These are phyloP conservation scores for Oncopodura yosiiana DNA, from an alignment of 1,140 invertebrate genomes.

Conservation along the genomic window DNA sequence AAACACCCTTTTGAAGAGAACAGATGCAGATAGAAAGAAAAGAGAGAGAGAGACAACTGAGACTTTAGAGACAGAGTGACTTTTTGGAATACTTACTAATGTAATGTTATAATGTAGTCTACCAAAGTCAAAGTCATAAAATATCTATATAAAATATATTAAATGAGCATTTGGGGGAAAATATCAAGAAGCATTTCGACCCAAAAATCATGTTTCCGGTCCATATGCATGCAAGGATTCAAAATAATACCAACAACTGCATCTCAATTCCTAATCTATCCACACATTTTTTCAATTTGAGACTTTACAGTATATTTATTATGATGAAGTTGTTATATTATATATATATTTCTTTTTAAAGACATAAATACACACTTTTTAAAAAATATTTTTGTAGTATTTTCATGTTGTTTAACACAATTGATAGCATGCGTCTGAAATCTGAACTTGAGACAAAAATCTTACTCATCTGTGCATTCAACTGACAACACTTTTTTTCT, in stretches of 20 bases:
- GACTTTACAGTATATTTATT: no score
- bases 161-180: slow-evolving; percentile 21
- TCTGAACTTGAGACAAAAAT: no score
- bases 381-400: no score
- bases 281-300: slow-evolving; percentile 24
- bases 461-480: no score
- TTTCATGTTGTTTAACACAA: no score
- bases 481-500: no score
- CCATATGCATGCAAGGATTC: slow-evolving; percentile 28
- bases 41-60: neutral
- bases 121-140: neutral
- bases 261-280: slow-evolving; percentile 10
- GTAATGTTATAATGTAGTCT: neutral
- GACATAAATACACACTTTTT: no score
- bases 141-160: no score
- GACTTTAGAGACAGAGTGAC: no score
- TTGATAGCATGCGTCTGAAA: no score
- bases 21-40: neutral
- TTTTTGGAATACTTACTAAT: neutral
- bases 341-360: no score
- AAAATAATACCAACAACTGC: neutral
- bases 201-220: slow-evolving; percentile 35
- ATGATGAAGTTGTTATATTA: neutral
- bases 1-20: neutral
- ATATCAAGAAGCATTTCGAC: slow-evolving; percentile 27